Evolutionary conservation across 2,888 invertebrate genomes (phyloP).

Genomic region (Caenorhabditis sp.): DNA sequence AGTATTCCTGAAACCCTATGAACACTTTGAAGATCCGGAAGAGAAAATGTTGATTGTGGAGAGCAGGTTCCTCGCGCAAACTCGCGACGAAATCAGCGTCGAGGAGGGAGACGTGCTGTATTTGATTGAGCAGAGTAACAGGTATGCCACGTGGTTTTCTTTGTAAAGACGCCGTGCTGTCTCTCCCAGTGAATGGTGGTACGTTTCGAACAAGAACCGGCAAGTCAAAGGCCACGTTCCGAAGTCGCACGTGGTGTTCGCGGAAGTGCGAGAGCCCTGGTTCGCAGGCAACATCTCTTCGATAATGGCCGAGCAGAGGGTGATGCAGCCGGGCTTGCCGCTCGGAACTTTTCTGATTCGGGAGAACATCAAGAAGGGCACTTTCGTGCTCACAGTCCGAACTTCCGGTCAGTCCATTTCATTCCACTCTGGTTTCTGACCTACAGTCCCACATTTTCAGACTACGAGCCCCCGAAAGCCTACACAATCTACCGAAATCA

Average conservation of each 20-base stretch:
- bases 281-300: conserved; percentile 54
- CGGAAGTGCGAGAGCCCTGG: conserved; percentile 47
- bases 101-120: conserved; percentile 55
- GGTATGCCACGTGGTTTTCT: not conserved
- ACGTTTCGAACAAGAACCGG: conserved; percentile 33
- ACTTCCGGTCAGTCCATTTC: conserved; percentile 31
- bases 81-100: conserved; percentile 36
- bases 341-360: conserved; percentile 55
- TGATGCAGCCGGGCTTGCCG: conserved; percentile 53
- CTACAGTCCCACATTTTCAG: too few species aligned
- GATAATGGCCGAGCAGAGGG: conserved; percentile 42
- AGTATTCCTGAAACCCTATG: too few species aligned
- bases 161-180: too few species aligned
- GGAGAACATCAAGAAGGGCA: conserved; percentile 36
- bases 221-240: conserved; percentile 44
- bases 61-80: conserved; percentile 40
- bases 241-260: conserved; percentile 34
- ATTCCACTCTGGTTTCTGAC: too few species aligned
- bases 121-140: conserved; percentile 29
- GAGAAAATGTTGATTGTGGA: conserved; percentile 43
- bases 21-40: conserved; percentile 24
- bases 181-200: conserved; percentile 52
- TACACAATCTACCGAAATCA: conserved; percentile 39
- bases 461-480: conserved; percentile 15
- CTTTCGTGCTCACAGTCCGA: conserved; percentile 42